Percentiles rank a stretch among this genome's conserved stretches.
Conservation (phyloP, 1,140 invertebrate genomes). For the Drosophila sp. region DNA sequence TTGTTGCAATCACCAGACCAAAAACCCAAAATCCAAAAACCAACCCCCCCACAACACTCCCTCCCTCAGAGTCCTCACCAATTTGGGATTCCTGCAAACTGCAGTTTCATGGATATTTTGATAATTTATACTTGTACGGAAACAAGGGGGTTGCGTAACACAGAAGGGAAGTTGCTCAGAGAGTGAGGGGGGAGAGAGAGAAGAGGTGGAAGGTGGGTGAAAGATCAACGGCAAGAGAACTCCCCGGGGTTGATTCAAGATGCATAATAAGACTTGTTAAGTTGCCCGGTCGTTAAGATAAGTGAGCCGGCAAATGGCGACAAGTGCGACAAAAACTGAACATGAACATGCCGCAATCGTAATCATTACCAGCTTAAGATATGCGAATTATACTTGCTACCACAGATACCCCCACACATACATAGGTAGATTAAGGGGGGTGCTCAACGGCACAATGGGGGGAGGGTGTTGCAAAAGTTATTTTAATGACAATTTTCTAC, state of each 20-base stretch:
- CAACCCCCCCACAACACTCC: constrained; percentile 25
- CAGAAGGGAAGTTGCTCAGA: constrained; percentile 5
- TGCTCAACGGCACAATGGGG: too few relatives aligned
- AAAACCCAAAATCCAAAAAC: constrained; percentile 39
- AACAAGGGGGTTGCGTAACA: constrained; percentile 32
- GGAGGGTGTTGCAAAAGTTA: too few relatives aligned
- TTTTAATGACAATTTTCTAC: background rate
- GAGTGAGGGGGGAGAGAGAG: background rate
- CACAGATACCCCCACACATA: constrained; percentile 26
- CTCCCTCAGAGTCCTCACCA: constrained; percentile 29
- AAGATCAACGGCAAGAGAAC: constrained; percentile 7
- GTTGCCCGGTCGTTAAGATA: constrained; percentile 79
- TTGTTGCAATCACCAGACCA: constrained; percentile 60
- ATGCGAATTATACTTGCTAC: constrained; percentile 37
- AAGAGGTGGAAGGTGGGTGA: background rate
- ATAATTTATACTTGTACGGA: constrained; percentile 60
- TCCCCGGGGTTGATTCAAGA: constrained; percentile 59
- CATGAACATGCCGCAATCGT: constrained; percentile 67
- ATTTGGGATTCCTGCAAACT: constrained; percentile 39
- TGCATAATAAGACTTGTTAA: constrained; percentile 81
- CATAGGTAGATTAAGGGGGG: background rate
- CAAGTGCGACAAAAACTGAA: constrained; percentile 62
- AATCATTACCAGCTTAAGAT: constrained; percentile 74
- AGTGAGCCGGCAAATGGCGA: constrained; percentile 78
- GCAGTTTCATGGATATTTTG: constrained; percentile 63